Conservation (phyloP, 2,888 invertebrate genomes). For the Entomobrya multifasciata region DNA sequence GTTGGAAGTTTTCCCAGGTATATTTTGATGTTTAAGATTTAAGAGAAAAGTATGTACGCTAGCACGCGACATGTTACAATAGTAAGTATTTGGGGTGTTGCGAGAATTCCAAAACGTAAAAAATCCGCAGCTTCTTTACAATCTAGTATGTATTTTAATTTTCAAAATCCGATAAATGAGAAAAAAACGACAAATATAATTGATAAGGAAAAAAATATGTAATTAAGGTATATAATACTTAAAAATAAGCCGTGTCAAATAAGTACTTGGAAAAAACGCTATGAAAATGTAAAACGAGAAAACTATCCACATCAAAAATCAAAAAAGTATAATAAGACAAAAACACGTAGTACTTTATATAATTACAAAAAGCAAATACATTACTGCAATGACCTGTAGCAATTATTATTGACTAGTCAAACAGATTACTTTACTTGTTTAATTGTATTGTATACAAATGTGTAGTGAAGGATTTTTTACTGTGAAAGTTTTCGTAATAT, state of each 20-base stretch:
- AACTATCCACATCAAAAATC: conserved; percentile 37
- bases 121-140: too few species aligned
- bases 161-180: neutral
- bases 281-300: conserved; percentile 2
- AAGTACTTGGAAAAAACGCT: too few species aligned
- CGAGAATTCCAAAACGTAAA: too few species aligned
- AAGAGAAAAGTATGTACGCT: too few species aligned
- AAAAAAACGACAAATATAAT: neutral
- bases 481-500: conserved; percentile 66
- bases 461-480: conserved; percentile 70
- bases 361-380: conserved; percentile 40
- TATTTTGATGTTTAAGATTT: too few species aligned
- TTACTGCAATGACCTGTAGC: conserved; percentile 67
- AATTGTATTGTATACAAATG: conserved; percentile 47
- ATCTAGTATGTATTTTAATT: neutral
- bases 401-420: conserved; percentile 72
- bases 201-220: neutral
- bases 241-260: conserved; percentile 31
- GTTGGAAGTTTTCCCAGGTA: too few species aligned
- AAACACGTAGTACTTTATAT: conserved; percentile 50
- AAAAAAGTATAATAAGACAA: conserved; percentile 50
- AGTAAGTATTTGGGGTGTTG: too few species aligned
- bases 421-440: conserved; percentile 45
- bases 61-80: too few species aligned
- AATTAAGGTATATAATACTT: neutral